phyloP scores from a whole-genome alignment of 37 sponge, comb jelly and placozoan species.

The Amphimedon queenslandica region DNA sequence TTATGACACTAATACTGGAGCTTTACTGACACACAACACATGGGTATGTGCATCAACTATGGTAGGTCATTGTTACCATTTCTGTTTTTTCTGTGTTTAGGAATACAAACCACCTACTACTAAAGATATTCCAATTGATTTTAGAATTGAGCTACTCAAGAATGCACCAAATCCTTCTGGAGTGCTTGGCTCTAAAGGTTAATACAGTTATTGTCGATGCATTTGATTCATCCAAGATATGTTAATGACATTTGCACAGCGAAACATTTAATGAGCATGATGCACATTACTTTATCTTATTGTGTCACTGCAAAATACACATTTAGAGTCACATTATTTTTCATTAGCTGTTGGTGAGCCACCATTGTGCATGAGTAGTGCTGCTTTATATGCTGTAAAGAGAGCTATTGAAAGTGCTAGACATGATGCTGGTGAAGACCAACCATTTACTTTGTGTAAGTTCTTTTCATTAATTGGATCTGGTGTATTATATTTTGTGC shows the following conservation, averaged over 20 bases:
- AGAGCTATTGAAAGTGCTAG: slow-evolving; percentile 53
- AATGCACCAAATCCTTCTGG: slow-evolving; percentile 80
- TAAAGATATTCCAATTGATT: slow-evolving; percentile 73
- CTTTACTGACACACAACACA: slow-evolving; percentile 45
- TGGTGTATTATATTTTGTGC: not conserved
- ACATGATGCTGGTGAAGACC: slow-evolving; percentile 20
- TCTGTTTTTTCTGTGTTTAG: slow-evolving; percentile 18
- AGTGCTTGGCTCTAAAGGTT: slow-evolving; percentile 74
- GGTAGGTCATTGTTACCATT: slow-evolving; percentile 10
- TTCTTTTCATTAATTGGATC: not conserved
- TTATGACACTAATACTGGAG: slow-evolving; percentile 32
- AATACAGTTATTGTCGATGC: not conserved
- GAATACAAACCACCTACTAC: slow-evolving; percentile 78
- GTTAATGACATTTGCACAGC: no score
- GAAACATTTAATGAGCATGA: no score
- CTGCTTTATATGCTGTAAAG: slow-evolving; percentile 69
- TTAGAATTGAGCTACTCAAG: slow-evolving; percentile 60
- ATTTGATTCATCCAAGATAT: not conserved
- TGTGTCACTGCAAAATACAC: not conserved
- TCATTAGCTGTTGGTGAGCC: slow-evolving; percentile 72
- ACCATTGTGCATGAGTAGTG: slow-evolving; percentile 67
- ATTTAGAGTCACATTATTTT: not conserved
- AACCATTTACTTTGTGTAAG: slow-evolving; percentile 26
- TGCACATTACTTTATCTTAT: no score
- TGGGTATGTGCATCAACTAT: slow-evolving; percentile 25